These are phyloP conservation scores for Engraulis encrasicolus DNA, from an alignment of 2,113 vertebrate species.

Conservation along the genomic window DNA sequence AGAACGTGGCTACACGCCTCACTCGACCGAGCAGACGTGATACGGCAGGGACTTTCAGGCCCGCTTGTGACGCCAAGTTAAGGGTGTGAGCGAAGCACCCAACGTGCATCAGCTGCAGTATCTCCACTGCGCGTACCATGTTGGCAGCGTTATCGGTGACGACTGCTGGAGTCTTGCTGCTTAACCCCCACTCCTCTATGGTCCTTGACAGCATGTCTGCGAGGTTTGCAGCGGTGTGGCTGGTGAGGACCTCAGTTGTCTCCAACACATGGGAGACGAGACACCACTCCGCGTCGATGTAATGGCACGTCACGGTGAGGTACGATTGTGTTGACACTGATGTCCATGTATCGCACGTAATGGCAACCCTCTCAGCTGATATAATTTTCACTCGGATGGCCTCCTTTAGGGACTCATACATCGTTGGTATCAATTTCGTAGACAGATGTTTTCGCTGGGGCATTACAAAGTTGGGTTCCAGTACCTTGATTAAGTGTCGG, in stretches of 20 bases:
- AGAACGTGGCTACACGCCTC: slow-evolving; percentile 10
- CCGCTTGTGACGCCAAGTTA: background rate
- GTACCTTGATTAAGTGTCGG: too few relatives aligned
- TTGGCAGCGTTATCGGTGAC: background rate
- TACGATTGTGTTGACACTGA: too few relatives aligned
- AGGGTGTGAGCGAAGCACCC: background rate
- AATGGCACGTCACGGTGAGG: too few relatives aligned
- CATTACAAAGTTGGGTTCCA: too few relatives aligned
- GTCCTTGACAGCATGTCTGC: slow-evolving; percentile 8
- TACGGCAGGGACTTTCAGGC: background rate
- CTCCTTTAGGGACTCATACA: too few relatives aligned
- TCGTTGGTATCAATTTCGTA: too few relatives aligned
- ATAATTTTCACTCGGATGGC: too few relatives aligned
- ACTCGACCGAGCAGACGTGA: background rate
- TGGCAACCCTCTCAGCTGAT: too few relatives aligned
- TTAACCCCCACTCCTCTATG: background rate
- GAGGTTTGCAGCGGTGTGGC: background rate
- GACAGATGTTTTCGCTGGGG: too few relatives aligned
- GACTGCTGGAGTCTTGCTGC: background rate
- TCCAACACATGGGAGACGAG: too few relatives aligned
- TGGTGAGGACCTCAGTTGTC: background rate
- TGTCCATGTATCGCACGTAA: too few relatives aligned
- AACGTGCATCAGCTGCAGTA: background rate
- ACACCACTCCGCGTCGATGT: too few relatives aligned
- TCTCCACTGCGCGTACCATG: slow-evolving; percentile 1